Percentiles rank a stretch among this genome's conserved stretches.
Evolutionary conservation across 1,140 invertebrate genomes (phyloP).

Genomic region (Meloidogyne hapla): DNA sequence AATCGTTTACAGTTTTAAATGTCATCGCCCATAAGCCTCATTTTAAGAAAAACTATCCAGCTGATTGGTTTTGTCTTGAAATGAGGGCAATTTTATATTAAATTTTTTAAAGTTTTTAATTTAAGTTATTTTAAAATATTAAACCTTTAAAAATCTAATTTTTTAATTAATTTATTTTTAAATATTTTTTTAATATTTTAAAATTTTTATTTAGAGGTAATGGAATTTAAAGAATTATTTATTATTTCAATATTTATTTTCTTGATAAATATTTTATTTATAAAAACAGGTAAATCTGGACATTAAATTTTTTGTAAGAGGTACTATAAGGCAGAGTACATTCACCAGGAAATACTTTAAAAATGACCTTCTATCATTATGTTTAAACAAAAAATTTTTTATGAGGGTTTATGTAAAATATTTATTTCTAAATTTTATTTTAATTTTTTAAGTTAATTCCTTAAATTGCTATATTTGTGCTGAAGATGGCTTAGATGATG

Average conservation of each 20-base stretch:
- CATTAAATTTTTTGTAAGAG: no score
- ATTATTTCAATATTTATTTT: neutral
- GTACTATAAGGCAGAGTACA: no score
- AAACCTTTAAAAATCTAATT: no score
- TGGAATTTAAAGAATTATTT: neutral
- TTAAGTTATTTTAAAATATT: no score
- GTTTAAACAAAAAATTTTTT: no score
- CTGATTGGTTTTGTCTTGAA: neutral
- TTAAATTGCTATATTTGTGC: slow-evolving; percentile 52
- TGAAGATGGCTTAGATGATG: slow-evolving; percentile 44
- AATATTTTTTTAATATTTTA: neutral
- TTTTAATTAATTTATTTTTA: no score
- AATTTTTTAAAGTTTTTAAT: no score
- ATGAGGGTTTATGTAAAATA: no score
- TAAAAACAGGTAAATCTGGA: neutral
- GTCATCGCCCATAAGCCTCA: neutral
- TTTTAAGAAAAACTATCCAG: neutral
- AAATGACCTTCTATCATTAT: no score
- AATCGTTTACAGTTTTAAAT: neutral
- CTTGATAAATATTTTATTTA: neutral
- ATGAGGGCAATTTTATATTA: no score
- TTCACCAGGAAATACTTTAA: no score
- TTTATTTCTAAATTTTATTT: neutral
- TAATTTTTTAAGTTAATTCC: slow-evolving; percentile 2
- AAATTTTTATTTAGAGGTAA: neutral